Evolutionary conservation across 1,140 invertebrate genomes (phyloP), one percentile per base, ranked within the genome.

Genomic region (Choristoneura fumiferana): DNA sequence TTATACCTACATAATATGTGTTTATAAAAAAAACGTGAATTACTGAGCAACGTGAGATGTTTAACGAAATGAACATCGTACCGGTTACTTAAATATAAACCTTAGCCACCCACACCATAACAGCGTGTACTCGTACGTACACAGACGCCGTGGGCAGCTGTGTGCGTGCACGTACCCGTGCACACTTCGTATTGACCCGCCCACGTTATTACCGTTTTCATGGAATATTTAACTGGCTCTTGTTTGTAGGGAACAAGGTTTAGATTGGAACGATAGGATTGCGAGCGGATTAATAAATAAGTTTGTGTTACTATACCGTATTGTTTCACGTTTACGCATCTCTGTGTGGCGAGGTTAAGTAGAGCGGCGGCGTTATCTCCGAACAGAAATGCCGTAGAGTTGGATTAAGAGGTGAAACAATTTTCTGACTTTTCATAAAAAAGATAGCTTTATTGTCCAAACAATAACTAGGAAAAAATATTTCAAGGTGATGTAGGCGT

Each of bases 341-440:
- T 88, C 73, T 87, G 80, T 87, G 82, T 86, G 83, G 65, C 77
- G 78, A 85, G 82, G 86, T 87, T 89, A 89, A 89, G 86, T 89
- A 86, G 86, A 89, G 86, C 86, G 86, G 86, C 86, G 86, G 81
- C 65, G 83, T 87, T 87, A 87, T 86, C 83, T 87, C 69, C 40
- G 83, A 80, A 89, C 83, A 86, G 75, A 84, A 76, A 80, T 81
- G 78, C 81, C 71, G 71, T 89, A 63, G 86, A 87, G 85, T 75
- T 80, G 67, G 75, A 76, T 84, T 84, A 60, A 55, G 54, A 14
- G 75, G 67, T 62, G 2, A 29, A 29, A 29, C 2, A 2, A 29
- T 29, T 29, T 29, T 29, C 6, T 29, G 22, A 29, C 22, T 3
- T 29, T 29, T 29, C 2, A 29, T 2, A 29, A 29, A 3, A 3